A percentile compares a stretch with the other conserved stretches of the same genome.
These are phyloP conservation scores for Triplophysa bombifrons DNA, from an alignment of 2,797 vertebrate genomes.

Conservation along the genomic window DNA sequence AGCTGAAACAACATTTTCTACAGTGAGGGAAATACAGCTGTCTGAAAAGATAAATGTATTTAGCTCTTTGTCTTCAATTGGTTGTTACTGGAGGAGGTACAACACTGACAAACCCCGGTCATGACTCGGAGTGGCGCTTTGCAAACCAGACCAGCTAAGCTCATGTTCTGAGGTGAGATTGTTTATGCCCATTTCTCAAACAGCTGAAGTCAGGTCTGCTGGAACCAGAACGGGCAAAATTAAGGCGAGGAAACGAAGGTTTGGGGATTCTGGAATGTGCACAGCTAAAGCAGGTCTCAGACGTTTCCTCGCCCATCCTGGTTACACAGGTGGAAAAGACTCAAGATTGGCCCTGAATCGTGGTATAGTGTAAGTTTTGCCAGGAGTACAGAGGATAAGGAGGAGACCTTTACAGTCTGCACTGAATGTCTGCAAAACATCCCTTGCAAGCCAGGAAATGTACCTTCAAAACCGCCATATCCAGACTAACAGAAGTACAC, in stretches of 20 bases:
- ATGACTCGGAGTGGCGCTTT: conserved; percentile 3
- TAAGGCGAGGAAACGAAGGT: conserved; percentile 25
- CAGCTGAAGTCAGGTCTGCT: conserved; percentile 64
- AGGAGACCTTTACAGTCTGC: conserved; percentile 38
- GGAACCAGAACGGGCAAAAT: conserved; percentile 18
- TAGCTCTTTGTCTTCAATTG: background rate
- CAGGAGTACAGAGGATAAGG: conserved; percentile 43
- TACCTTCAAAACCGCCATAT: conserved; percentile 62
- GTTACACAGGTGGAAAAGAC: conserved; percentile 51
- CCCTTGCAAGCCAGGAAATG: conserved; percentile 56
- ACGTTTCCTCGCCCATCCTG: conserved; percentile 38
- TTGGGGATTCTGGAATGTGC: conserved; percentile 38
- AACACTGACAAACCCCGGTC: conserved; percentile 8
- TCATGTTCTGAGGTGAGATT: conserved; percentile 37
- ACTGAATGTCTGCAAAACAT: conserved; percentile 54
- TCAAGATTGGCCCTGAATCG: conserved; percentile 25
- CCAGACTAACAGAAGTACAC: conserved; percentile 35
- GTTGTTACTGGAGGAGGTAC: background rate
- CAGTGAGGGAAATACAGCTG: too few relatives aligned
- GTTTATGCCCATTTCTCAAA: conserved; percentile 62
- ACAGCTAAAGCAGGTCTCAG: conserved; percentile 26
- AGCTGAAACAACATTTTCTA: too few relatives aligned
- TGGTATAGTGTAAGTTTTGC: conserved; percentile 17
- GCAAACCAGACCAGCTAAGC: conserved; percentile 11
- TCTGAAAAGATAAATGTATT: background rate